Evolutionary conservation across 2,113 vertebrate genomes (phyloP).

Genomic region (Microtus montanus): DNA sequence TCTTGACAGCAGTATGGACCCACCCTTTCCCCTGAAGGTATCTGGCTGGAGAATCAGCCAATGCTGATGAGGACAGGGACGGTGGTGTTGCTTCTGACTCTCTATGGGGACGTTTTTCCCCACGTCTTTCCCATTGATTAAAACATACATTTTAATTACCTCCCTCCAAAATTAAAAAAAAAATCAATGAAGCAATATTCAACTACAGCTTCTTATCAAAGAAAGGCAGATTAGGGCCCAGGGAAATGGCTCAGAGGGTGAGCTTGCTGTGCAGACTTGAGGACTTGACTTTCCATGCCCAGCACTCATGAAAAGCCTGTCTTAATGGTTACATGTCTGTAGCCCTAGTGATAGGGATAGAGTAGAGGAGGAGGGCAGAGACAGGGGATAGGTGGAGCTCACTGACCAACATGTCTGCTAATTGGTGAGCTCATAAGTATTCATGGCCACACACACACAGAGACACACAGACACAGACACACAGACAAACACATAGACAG

Average conservation of each 20-base stretch:
- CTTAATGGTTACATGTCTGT: too few relatives aligned
- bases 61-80: neutral
- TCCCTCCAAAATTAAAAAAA: neutral
- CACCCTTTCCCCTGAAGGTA: neutral
- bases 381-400: neutral
- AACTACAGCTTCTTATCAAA: slow-evolving; percentile 37
- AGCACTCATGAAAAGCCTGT: neutral
- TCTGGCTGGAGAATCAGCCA: neutral
- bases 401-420: neutral
- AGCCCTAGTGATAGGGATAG: neutral
- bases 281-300: too few relatives aligned
- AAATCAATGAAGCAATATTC: neutral
- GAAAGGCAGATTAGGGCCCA: neutral
- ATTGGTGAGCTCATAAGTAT: neutral
- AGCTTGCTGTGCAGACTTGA: neutral
- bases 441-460: neutral
- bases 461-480: neutral
- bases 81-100: neutral
- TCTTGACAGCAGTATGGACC: neutral
- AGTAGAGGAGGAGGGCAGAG: rapidly evolving
- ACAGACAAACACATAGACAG: neutral
- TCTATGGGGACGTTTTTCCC: neutral
- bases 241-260: neutral
- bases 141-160: slow-evolving; percentile 5
- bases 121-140: neutral